Base-by-base conservation (phyloP, 2,888 invertebrate species). In the Scaptomyza polygonia region DNA sequence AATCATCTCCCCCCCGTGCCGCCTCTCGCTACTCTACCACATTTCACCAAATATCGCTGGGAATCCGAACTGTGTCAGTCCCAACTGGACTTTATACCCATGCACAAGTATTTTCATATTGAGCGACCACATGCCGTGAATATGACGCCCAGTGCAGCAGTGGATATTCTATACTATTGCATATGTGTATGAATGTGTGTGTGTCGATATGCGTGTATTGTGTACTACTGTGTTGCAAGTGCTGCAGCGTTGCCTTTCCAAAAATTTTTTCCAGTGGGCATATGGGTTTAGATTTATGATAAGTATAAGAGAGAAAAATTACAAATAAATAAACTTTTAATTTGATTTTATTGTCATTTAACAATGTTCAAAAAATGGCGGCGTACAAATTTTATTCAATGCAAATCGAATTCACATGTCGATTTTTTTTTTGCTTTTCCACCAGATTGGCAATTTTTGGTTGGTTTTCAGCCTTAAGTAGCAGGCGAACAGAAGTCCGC, bases 121-220 rank as follows among this genome's bases (percentile, higher is more conserved):
- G 84, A 74, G 80, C 77, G 73, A 83, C 86, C 84, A 45, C 78
- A 80, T 84, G 78, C 80, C 77, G 77, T 67, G 67, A 8, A 39
- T 74, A 59, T 57, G 52, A 27, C 48, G 55, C 62, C 61, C 53
- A 56, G 56, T 74, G 65, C 45, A 73, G 49, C 47, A 49, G 7
- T 74, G 52, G 8, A 44, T 12, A 40, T 18, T n/a, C 14, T 36
- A 34, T 36, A 34, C 47, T 42, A 53, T 27, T 53, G 14, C 40
- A n/a, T 34, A 12, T 47, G 14, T 18, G 18, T 42, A 36, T 40
- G n/a, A 43, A 16, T 39, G 9, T 42, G 40, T 40, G n/a, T 47
- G 18, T 39, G 9, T 53, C 12, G 12, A n/a, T 48, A 18, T 32
- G 48, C 9, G 55, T 47, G 56, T 27, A 5, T 34, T 34, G 58